These are phyloP conservation scores for Ctena decussata DNA, from an alignment of 2,888 invertebrate species.

Conservation along the genomic window DNA sequence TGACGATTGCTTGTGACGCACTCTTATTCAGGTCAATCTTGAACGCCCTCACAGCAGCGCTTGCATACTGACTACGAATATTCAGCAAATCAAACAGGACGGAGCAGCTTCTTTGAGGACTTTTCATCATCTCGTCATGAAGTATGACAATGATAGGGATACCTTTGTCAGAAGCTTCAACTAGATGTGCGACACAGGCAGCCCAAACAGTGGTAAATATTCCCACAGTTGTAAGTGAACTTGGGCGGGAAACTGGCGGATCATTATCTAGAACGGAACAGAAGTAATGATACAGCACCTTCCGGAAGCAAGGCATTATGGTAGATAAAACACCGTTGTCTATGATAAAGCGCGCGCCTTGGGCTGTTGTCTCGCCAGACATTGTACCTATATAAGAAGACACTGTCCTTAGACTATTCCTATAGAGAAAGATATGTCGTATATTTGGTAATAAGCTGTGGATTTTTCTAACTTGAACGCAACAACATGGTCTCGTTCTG, in stretches of 20 bases:
- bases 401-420: conserved; percentile 80
- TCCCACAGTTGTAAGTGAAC: conserved; percentile 71
- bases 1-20: conserved; percentile 61
- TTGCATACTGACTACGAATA: conserved; percentile 76
- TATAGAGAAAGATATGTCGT: conserved; percentile 79
- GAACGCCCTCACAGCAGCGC: conserved; percentile 77
- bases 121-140: conserved; percentile 82
- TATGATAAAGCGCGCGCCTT: conserved; percentile 74
- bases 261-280: conserved; percentile 74
- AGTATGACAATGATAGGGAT: conserved; percentile 77
- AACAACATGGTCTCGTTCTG: conserved; percentile 77
- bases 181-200: conserved; percentile 71
- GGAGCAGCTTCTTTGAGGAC: conserved; percentile 73
- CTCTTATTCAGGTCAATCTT: conserved; percentile 74
- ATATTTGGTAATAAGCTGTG: conserved; percentile 75
- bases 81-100: conserved; percentile 76
- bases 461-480: conserved; percentile 77
- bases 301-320: conserved; percentile 75
- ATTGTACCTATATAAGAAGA: conserved; percentile 76
- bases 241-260: conserved; percentile 62
- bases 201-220: conserved; percentile 81
- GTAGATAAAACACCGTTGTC: conserved; percentile 77
- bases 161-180: conserved; percentile 75
- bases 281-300: conserved; percentile 71
- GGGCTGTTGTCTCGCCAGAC: conserved; percentile 72